Base-by-base conservation (phyloP, 2,113 vertebrate genomes). In the Scartelaos histophorus region DNA sequence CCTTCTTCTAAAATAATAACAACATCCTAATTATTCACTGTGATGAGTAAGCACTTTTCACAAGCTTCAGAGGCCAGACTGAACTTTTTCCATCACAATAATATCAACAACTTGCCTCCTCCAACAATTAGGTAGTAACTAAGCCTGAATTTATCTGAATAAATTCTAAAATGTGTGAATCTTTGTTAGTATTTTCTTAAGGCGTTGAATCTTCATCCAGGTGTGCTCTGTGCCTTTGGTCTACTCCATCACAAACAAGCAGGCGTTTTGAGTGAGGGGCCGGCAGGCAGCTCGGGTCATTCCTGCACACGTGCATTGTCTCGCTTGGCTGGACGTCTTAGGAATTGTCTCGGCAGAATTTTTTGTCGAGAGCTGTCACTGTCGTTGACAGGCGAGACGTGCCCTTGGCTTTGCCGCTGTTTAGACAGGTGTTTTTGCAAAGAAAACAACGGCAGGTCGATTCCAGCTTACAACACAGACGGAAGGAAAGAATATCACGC, bases 361-460 rank as follows among this genome's bases (percentile, higher is more conserved):
- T 90, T 91, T 86, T 88, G 86, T 81, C 79, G 72, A 66, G 78
- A 87, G 90, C 88, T 88, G 91, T 93, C 90, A 91, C 84, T 47
- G 2, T 58, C 19, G 75, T 86, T 91, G 92, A 93, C 92, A 92
- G 91, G 87, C 57, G 69, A 86, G 89, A 78, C 86, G 90, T 76
- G 85, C 85, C 88, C 83, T 90, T 93, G 91, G 91, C 92, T 90
- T 82, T 76, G 86, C 88, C 65, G 86, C 87, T 94, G 90, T 94
- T 94, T 94, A 77, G 92, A 93, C 94, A 94, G 94, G 94, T 94
- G 94, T 87, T 94, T 91, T 80, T 82, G 81, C 82, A 93, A 93
- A 87, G 90, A 92, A 92, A 94, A 92, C 91, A 92, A 91, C 84
- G 73, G 76, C 84, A 76, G 88, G 72, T 67, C 29, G 61, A 85